These are phyloP conservation scores for Charaxes varanes DNA, from an alignment of 1,140 invertebrate species.

Conservation along the genomic window DNA sequence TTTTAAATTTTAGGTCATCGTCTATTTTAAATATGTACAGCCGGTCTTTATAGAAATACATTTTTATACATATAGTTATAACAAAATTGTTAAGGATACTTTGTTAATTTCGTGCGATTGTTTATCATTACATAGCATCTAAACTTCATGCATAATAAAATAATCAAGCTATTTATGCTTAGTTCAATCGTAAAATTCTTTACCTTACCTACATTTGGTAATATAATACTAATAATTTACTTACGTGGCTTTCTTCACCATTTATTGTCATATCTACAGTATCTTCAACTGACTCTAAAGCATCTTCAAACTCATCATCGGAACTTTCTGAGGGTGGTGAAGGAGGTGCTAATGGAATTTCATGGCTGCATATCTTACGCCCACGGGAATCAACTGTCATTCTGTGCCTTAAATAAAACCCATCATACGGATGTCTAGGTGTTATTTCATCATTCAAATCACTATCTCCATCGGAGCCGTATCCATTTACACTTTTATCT, in stretches of 20 bases:
- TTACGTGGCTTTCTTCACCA: conserved; percentile 43
- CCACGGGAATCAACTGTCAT: conserved; percentile 55
- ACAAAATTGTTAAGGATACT: conserved; percentile 5
- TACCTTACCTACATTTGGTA: too few relatives aligned
- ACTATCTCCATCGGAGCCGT: conserved; percentile 34
- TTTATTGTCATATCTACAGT: conserved; percentile 10
- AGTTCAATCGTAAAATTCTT: too few relatives aligned
- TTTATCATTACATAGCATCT: conserved; percentile 9
- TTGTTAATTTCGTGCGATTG: conserved; percentile 23
- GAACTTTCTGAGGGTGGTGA: conserved; percentile 33
- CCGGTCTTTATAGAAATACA: too few relatives aligned
- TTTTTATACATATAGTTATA: neutral
- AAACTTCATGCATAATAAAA: conserved; percentile 17
- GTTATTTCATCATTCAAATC: conserved; percentile 50
- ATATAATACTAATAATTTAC: too few relatives aligned
- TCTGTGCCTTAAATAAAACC: conserved; percentile 64
- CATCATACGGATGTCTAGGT: conserved; percentile 68
- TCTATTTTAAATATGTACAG: neutral
- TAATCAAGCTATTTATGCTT: conserved; percentile 3
- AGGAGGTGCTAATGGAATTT: conserved; percentile 47
- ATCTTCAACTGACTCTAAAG: conserved; percentile 17
- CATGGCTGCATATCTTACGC: conserved; percentile 60
- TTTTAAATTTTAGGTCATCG: conserved; percentile 24
- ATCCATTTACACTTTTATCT: conserved; percentile 34
- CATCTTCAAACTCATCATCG: conserved; percentile 25